Evolutionary conservation across 2,113 vertebrate genomes (phyloP).

Genomic region (Martes martes): DNA sequence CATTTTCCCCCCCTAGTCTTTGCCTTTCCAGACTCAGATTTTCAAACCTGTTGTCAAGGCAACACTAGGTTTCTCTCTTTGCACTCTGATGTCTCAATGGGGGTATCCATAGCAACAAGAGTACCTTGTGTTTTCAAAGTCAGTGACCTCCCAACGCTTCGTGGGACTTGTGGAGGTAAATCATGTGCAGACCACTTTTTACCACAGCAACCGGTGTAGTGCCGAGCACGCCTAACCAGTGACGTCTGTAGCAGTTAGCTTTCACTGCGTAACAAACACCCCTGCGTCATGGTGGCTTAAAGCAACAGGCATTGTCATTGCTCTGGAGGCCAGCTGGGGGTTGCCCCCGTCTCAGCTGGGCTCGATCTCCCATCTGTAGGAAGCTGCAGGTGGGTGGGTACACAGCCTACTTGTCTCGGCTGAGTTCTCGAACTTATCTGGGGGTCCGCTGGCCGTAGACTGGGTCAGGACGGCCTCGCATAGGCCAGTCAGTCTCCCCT

Average conservation of each 20-base stretch:
- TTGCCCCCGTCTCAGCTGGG: not conserved
- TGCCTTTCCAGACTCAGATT: conserved; percentile 48
- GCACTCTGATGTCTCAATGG: conserved; percentile 61
- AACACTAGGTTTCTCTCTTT: conserved; percentile 72
- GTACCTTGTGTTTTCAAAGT: conserved; percentile 59
- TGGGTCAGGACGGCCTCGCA: not conserved
- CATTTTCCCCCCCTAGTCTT: not conserved
- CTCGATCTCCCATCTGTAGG: rapidly evolving
- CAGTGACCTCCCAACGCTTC: conserved; percentile 48
- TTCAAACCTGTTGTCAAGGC: conserved; percentile 80
- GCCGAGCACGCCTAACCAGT: not conserved
- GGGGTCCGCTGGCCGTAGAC: not conserved
- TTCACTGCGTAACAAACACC: conserved; percentile 35
- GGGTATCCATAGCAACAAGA: conserved; percentile 70
- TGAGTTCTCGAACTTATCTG: not conserved
- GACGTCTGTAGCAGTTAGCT: conserved; percentile 4
- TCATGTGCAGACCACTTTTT: conserved; percentile 1
- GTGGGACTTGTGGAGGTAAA: not conserved
- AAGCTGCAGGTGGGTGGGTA: not conserved
- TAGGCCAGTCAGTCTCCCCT: not conserved
- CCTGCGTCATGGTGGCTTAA: not conserved
- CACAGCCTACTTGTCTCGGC: not conserved
- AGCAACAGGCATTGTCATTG: not conserved
- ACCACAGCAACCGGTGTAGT: not conserved
- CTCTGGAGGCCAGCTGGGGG: not conserved